Evolutionary conservation across 2,888 invertebrate species (phyloP).

Genomic region (Syrista parreyssii): DNA sequence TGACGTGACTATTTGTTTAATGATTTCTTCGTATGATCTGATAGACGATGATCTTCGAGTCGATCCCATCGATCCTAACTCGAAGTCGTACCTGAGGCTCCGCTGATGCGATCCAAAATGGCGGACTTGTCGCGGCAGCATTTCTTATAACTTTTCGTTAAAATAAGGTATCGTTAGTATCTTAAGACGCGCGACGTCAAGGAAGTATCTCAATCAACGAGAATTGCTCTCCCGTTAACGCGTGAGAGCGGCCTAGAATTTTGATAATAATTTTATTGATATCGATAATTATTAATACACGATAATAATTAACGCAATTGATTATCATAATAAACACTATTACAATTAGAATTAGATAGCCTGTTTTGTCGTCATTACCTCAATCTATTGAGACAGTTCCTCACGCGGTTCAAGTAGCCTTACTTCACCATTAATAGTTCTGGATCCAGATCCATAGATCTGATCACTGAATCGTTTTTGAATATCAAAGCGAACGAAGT

Average conservation of each 20-base stretch:
- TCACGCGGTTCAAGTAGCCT: constrained; percentile 34
- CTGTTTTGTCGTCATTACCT: constrained; percentile 50
- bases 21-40: too few relatives aligned
- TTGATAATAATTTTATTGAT: not conserved
- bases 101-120: constrained; percentile 50
- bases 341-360: constrained; percentile 8
- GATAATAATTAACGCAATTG: not conserved
- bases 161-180: constrained; percentile 27
- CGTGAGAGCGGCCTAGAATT: constrained; percentile 13
- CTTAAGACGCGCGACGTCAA: constrained; percentile 42
- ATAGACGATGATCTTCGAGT: too few relatives aligned
- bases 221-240: constrained; percentile 31
- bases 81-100: constrained; percentile 38
- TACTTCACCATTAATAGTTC: constrained; percentile 18
- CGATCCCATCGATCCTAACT: too few relatives aligned
- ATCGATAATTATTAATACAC: not conserved
- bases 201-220: constrained; percentile 51
- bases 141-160: constrained; percentile 18
- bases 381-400: constrained; percentile 60
- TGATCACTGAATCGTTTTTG: not conserved
- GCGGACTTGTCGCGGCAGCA: constrained; percentile 61
- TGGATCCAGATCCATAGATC: constrained; percentile 11
- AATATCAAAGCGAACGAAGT: not conserved
- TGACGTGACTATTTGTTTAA: constrained; percentile 6
- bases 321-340: not conserved